These are phyloP conservation scores for Nomia melanderi DNA, from an alignment of 1,140 invertebrate genomes.

Conservation along the genomic window DNA sequence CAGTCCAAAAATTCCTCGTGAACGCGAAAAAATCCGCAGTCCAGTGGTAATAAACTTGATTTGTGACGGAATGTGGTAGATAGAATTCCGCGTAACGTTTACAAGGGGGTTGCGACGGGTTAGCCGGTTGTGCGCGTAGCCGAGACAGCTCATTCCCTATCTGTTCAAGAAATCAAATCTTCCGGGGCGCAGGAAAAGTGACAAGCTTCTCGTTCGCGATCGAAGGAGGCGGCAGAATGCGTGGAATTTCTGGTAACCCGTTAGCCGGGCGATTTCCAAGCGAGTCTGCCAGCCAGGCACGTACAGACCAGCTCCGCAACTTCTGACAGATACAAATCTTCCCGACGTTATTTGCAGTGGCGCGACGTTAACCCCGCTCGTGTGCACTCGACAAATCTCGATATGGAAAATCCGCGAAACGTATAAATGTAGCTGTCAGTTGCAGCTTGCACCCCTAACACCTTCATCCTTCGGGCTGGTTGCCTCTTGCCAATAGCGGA, in stretches of 20 bases:
- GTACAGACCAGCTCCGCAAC: conserved; percentile 68
- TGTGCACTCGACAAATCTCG: conserved; percentile 77
- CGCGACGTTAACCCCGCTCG: conserved; percentile 61
- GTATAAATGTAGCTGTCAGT: conserved; percentile 79
- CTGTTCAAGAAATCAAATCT: conserved; percentile 55
- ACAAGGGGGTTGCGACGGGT: not conserved
- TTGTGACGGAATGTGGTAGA: not conserved
- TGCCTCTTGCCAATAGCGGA: conserved; percentile 24
- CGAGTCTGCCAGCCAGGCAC: conserved; percentile 52
- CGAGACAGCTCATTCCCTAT: conserved; percentile 57
- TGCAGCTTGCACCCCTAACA: conserved; percentile 71
- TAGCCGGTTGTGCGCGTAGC: not conserved
- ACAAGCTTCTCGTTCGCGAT: conserved; percentile 59
- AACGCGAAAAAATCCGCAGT: too few species aligned
- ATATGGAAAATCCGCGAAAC: conserved; percentile 79
- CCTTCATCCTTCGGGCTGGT: conserved; percentile 58
- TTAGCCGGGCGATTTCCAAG: conserved; percentile 58
- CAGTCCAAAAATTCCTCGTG: too few species aligned
- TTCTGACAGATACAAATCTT: conserved; percentile 78
- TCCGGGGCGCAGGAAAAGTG: conserved; percentile 51
- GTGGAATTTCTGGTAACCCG: conserved; percentile 61
- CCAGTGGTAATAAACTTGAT: not conserved
- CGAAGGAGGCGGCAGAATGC: conserved; percentile 59
- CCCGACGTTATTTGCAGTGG: conserved; percentile 75
- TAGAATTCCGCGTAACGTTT: not conserved